Percentiles rank a stretch among this genome's conserved stretches.
These are phyloP conservation scores for Sylvietta virens DNA, from an alignment of 2,113 vertebrate species.

Conservation along the genomic window DNA sequence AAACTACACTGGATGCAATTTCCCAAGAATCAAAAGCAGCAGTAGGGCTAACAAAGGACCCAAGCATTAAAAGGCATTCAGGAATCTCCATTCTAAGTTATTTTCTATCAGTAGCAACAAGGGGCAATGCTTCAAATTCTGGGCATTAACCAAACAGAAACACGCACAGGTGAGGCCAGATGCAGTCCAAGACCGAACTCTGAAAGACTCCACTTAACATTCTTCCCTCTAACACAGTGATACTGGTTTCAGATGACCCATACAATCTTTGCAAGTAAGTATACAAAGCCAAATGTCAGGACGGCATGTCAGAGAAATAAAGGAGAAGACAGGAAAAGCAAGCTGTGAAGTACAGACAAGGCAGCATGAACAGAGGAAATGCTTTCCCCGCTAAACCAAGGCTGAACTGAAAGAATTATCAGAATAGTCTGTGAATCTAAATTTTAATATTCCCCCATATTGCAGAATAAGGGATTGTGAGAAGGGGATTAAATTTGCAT, in stretches of 20 bases:
- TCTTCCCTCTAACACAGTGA: background rate
- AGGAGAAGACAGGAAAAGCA: background rate
- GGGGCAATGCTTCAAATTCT: background rate
- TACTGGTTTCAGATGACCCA: background rate
- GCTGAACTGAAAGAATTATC: background rate
- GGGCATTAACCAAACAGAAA: background rate
- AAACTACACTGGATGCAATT: background rate
- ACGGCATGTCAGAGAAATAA: background rate
- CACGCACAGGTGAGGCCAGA: rapidly evolving
- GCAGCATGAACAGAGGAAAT: background rate
- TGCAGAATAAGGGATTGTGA: background rate
- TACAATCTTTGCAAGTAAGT: background rate
- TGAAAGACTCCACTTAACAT: background rate
- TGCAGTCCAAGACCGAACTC: background rate
- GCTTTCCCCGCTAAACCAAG: background rate
- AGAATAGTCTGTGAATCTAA: background rate
- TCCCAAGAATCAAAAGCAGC: background rate
- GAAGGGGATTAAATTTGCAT: background rate
- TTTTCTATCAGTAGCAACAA: background rate
- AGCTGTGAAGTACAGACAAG: background rate
- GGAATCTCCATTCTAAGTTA: background rate
- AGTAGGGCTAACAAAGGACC: background rate
- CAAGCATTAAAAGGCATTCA: background rate
- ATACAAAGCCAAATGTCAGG: background rate
- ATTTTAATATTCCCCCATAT: background rate